Conservation (phyloP, 2,797 vertebrate genomes). For the Labeo calbasu region DNA sequence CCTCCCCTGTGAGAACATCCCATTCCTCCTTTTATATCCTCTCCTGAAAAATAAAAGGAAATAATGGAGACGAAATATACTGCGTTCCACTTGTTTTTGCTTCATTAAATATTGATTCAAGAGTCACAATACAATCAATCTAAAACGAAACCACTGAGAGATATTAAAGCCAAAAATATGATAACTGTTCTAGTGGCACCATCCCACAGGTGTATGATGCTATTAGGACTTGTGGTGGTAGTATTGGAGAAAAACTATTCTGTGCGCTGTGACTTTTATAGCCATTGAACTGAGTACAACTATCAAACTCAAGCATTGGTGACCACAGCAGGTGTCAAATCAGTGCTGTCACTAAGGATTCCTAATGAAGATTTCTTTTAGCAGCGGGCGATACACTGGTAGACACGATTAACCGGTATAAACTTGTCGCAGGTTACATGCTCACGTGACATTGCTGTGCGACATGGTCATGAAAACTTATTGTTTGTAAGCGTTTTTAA, state of each 20-base stretch:
- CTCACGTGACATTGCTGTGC: too few relatives aligned
- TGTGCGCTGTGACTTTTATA: background rate
- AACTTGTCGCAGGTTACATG: too few relatives aligned
- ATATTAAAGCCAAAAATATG: slow-evolving; percentile 11
- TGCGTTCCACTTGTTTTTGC: slow-evolving; percentile 12
- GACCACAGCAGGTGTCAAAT: background rate
- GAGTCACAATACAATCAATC: background rate
- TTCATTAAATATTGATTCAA: slow-evolving; percentile 50
- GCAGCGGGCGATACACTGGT: too few relatives aligned
- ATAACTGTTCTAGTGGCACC: background rate
- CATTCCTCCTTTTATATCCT: background rate
- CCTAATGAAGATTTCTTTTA: background rate
- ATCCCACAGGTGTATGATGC: slow-evolving; percentile 21
- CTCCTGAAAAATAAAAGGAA: slow-evolving; percentile 19
- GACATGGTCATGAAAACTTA: too few relatives aligned
- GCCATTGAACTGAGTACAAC: background rate
- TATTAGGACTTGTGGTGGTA: background rate
- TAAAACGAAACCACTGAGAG: background rate
- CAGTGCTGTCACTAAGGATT: background rate
- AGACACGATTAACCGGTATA: too few relatives aligned
- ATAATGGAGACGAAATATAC: slow-evolving; percentile 13
- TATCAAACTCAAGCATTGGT: slow-evolving; percentile 1
- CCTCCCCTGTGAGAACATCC: slow-evolving; percentile 5
- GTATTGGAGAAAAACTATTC: slow-evolving; percentile 9
- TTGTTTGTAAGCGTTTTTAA: too few relatives aligned